Evolutionary conservation across 2,888 invertebrate genomes (phyloP).

Genomic region (Erannis defoliaria): DNA sequence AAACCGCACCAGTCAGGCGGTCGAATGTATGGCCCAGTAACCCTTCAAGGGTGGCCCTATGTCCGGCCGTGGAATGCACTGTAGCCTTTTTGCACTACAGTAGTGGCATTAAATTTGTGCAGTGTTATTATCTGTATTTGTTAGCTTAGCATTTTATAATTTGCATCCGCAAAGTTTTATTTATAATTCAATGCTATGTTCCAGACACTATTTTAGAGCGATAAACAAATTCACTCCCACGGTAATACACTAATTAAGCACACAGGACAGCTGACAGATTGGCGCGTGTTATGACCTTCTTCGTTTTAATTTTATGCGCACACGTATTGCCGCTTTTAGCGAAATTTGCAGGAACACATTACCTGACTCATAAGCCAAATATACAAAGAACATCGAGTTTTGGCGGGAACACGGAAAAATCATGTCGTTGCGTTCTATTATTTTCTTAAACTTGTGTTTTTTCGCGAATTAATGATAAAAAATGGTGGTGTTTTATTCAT

Average conservation of each 20-base stretch:
- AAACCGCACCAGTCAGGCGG: no score
- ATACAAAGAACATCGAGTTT: neutral
- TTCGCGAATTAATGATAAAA: no score
- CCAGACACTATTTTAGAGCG: constrained; percentile 53
- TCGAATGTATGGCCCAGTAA: no score
- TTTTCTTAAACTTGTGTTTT: no score
- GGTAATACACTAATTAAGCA: constrained; percentile 58
- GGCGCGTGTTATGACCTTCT: constrained; percentile 50
- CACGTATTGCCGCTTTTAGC: constrained; percentile 34
- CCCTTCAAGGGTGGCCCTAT: no score
- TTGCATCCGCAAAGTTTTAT: neutral
- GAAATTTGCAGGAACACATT: constrained; percentile 19
- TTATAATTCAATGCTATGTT: constrained; percentile 9
- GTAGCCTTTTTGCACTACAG: no score
- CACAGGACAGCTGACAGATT: constrained; percentile 58
- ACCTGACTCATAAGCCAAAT: constrained; percentile 20
- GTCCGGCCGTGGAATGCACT: no score
- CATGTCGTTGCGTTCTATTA: no score
- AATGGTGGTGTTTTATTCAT: no score
- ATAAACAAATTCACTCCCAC: constrained; percentile 65
- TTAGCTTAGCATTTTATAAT: constrained; percentile 1
- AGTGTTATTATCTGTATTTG: neutral
- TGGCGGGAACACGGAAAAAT: no score
- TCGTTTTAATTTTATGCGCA: constrained; percentile 19
- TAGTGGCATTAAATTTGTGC: neutral